These are phyloP conservation scores for Acrocephalus scirpaceus DNA, from an alignment of 2,797 vertebrate genomes.

Conservation along the genomic window DNA sequence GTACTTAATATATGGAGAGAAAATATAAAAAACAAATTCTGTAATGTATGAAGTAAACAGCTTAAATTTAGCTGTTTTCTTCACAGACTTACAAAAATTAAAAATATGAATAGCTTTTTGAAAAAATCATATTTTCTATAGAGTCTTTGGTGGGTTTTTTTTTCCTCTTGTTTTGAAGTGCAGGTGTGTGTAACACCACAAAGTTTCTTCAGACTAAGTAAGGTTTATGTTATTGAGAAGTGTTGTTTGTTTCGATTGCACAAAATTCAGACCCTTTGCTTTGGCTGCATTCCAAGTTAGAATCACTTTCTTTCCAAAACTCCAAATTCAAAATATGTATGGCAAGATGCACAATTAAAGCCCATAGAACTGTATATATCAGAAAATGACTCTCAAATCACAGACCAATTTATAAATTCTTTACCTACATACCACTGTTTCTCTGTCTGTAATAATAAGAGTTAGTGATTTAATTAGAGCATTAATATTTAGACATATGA, in stretches of 20 bases:
- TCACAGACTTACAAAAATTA: not conserved
- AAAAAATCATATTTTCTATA: not conserved
- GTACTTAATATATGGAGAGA: not conserved
- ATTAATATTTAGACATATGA: not conserved
- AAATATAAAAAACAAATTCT: not conserved
- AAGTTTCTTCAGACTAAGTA: not conserved
- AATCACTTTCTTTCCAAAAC: not conserved
- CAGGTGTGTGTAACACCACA: not conserved
- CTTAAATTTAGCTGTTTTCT: not conserved
- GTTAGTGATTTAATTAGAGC: not conserved
- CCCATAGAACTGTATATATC: not conserved
- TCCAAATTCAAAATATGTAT: not conserved
- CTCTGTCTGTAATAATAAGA: not conserved
- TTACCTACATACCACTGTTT: not conserved
- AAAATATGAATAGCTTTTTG: not conserved
- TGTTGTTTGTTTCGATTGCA: not conserved
- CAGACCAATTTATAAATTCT: not conserved
- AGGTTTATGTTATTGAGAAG: not conserved
- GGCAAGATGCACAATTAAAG: not conserved
- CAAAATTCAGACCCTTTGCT: not conserved
- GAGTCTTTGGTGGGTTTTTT: not conserved
- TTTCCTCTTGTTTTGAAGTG: not conserved
- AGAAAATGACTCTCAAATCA: not conserved
- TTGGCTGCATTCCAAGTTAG: not conserved
- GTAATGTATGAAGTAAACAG: not conserved